Evolutionary conservation across 2,797 vertebrate species (phyloP), one percentile per base, ranked within the genome.

Genomic region (Mionectes olivaceus): DNA sequence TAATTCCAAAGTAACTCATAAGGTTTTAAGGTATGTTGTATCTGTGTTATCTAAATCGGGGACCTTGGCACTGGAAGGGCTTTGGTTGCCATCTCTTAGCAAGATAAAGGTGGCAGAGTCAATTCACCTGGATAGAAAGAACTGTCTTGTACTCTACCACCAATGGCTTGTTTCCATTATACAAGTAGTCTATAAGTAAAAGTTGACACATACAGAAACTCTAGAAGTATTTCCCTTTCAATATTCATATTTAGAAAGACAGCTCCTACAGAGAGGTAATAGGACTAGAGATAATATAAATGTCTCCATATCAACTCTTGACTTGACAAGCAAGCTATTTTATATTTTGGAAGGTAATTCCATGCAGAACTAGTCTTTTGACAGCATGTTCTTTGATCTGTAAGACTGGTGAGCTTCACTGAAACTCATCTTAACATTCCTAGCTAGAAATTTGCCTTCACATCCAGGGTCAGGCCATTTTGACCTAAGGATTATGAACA

Each of bases 341-440:
- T 81, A 59, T 89, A 68, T 87, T 92, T 93, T 83, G 75, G 73
- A 96, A 92, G 83, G 68, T 89, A 96, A 94, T 96, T 92, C 94
- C 87, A 75, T 76, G 92, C 90, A 93, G 83, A 95, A 94, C 81
- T 65, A 96, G 89, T 85, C 96, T 96, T 95, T 90, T 96, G 82
- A 90, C 80, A 88, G 74, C 23, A 55, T 90, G 28, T 83, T 83
- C 37, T 92, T 96, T 91, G 86, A 95, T 93, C 41, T 93, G 7
- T 75, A 46, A 65, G 77, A 50, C 65, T 78, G 55, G 39, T 65
- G 55, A 89, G 32, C 47, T 78, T 95, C 37, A 28, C 65, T 90
- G 74, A 81, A 78, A 56, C 23, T 65, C 11, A 11, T 89, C 95
- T 86, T 88, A 90, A 81, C 43, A 57, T 19, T 94, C 17, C 11